Base-by-base conservation (phyloP, 1,140 invertebrate genomes). In the Metopolophium dirhodum region DNA sequence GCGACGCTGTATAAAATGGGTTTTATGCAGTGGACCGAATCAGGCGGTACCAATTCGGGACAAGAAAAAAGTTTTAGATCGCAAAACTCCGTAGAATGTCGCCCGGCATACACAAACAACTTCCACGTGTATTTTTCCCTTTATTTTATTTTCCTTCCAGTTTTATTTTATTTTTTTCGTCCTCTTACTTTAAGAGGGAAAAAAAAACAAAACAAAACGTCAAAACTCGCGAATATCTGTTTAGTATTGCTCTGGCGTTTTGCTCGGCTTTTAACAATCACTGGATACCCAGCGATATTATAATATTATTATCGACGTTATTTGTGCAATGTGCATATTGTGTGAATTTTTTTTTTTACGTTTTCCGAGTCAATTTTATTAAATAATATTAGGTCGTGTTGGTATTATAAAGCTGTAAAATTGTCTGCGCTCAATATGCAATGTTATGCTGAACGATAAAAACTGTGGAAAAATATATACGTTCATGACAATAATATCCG, bases 21-120 rank as follows among this genome's bases (percentile, higher is more conserved):
- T 91, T 49, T 45, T 91, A 91, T 49, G 90, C 90, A 92, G 92
- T 87, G 92, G 92, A 93, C 83, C 92, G 86, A 93, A 93, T 88
- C 83, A 86, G 92, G 54, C 37, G 35, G 83, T 68, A 93, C 92
- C 30, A 41, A 87, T 93, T 93, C 49, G 51, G 68, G 77, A 89
- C 87, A 35, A 54, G 51, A 49, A 57, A 89, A 89, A 93, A 87
- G 82, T 93, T 93, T 92, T 51, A 92, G 68, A 91, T 91, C 90
- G 90, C 90, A 45, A 92, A 92, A 92, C 47, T 83, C 45, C 90
- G 49, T 30, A 51, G 68, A 92, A 92, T 22, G 90, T 82, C 68
- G 90, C 90, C 45, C 45, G 20, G 68, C 90, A 83, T 92, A 83
- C 90, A 92, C 90, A 83, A 91, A 92, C 90, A 82, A 92, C 47